Base-by-base conservation (phyloP, 2,113 vertebrate species). In the Nibea coibor region DNA sequence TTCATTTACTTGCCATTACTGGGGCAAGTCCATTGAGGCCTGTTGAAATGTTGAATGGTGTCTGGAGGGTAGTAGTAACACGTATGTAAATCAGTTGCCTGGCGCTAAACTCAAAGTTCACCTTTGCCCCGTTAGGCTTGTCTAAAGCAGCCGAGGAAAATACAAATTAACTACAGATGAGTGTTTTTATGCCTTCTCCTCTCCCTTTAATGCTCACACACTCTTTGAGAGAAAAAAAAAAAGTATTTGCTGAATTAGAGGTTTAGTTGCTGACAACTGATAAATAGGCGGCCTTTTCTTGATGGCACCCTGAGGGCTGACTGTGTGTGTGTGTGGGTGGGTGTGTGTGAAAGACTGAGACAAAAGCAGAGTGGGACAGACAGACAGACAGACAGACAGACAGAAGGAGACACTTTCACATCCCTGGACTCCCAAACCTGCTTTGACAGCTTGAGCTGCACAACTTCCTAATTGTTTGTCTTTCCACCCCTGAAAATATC, bases 261-360 rank as follows among this genome's bases (percentile, higher is more conserved):
- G 78, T 93, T 94, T 94, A 89, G 88, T 91, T 95, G 91, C 93
- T 95, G 95, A 94, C 89, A 92, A 83, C 86, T 93, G 93, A 95
- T 94, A 94, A 94, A 95, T 91, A 90, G 75, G 78, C 77, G 72
- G 89, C 77, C 86, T 91, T 92, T 90, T 88, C 85, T 87, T 89
- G 92, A 94, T 86, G 93, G 90, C 92, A 89, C 91, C 93, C 91
- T 31, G 88, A 92, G 93, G 92, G 91, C 81, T 88, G 80, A 58
- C 70, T 70, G 47, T 39, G 51, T 72, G 68, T 79, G 80, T 81
- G 70, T n/a, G 68, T 62, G 77, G 43, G 61, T 73, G 78, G 8
- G 69, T 11, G 83, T 51, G 63, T 72, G 53, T 83, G 71, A 63
- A 75, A 54, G 65, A 78, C 62, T 51, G 68, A 72, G 57, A 57